A percentile compares a stretch with the other conserved stretches of the same genome.
Conservation (phyloP, 2,797 vertebrate genomes). For the Etheostoma nigrum region DNA sequence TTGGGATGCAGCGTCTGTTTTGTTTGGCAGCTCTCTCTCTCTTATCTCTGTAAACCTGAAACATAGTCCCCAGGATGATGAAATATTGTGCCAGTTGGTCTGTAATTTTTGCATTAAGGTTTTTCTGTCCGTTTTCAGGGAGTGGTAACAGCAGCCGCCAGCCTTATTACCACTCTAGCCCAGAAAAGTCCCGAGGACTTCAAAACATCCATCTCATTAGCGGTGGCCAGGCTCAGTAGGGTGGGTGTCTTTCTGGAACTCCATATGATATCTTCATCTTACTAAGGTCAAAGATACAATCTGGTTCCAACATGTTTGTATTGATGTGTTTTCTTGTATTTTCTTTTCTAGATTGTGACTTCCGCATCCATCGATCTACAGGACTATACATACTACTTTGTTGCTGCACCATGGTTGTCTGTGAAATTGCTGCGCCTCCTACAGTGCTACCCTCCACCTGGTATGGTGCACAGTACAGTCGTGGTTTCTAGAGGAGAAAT, state of each 20-base stretch:
- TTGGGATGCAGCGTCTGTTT: not conserved
- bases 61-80: not conserved
- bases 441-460: slow-evolving; percentile 96
- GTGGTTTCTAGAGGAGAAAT: not conserved
- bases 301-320: not conserved
- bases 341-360: slow-evolving; percentile 89
- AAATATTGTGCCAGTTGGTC: not conserved
- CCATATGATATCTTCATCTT: fast-evolving
- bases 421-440: slow-evolving; percentile 94
- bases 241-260: slow-evolving; percentile 71
- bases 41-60: not conserved
- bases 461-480: slow-evolving; percentile 41
- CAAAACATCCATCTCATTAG: slow-evolving; percentile 93
- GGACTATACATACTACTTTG: slow-evolving; percentile 98
- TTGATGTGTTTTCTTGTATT: not conserved
- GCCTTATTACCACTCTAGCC: slow-evolving; percentile 92
- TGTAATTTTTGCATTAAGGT: not conserved
- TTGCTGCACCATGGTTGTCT: slow-evolving; percentile 96
- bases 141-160: slow-evolving; percentile 92
- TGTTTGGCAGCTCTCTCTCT: not conserved
- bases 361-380: slow-evolving; percentile 96
- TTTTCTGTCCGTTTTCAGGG: slow-evolving; percentile 79
- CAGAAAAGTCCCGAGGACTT: slow-evolving; percentile 97
- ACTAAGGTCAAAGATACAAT: not conserved
- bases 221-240: slow-evolving; percentile 94